These are phyloP conservation scores for Sphecodes monilicornis DNA, from an alignment of 2,888 invertebrate genomes.

Conservation along the genomic window DNA sequence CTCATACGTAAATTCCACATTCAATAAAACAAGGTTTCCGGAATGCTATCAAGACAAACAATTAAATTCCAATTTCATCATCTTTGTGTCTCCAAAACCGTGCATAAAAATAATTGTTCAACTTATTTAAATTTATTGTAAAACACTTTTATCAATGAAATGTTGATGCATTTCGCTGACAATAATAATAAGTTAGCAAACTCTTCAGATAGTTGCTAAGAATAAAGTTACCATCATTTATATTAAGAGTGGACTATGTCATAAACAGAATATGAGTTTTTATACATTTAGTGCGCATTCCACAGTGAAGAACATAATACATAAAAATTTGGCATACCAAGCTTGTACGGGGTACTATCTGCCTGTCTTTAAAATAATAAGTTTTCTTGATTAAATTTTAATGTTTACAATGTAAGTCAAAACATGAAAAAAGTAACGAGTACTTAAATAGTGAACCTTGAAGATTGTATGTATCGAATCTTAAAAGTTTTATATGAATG, in stretches of 20 bases:
- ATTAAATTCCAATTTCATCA: neutral
- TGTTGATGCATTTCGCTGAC: neutral
- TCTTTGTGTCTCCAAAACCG: neutral
- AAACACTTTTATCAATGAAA: neutral
- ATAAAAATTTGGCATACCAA: neutral
- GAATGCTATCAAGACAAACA: neutral
- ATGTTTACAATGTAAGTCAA: neutral
- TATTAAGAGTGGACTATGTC: neutral
- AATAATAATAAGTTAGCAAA: neutral
- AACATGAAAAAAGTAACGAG: no score
- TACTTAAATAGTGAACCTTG: neutral
- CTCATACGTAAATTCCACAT: neutral
- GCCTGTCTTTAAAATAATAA: neutral
- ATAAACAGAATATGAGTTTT: slow-evolving; percentile 1
- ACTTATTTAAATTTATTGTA: neutral
- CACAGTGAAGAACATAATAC: neutral
- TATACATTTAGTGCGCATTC: neutral
- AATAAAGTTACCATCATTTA: neutral
- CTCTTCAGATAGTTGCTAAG: neutral
- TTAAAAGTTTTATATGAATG: neutral
- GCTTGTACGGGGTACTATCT: neutral
- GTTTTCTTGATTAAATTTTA: neutral
- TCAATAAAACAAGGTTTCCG: neutral
- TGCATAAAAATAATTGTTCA: neutral
- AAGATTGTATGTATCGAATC: neutral